These are phyloP conservation scores for Hypena proboscidalis DNA, from an alignment of 2,888 invertebrate genomes.

Conservation along the genomic window DNA sequence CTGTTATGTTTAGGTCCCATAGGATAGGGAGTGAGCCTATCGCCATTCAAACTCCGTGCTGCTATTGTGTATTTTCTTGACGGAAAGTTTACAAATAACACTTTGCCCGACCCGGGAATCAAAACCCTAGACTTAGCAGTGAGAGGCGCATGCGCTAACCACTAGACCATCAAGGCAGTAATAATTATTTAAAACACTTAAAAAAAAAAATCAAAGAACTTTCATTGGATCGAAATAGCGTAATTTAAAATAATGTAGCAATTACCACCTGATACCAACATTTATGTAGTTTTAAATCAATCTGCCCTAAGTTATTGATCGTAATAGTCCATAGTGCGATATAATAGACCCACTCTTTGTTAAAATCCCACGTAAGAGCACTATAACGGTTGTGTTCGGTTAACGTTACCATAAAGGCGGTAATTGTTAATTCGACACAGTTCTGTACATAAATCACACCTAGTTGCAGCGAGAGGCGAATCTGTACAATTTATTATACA, in stretches of 20 bases:
- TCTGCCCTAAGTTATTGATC: conserved; percentile 45
- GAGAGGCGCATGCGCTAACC: too few species aligned
- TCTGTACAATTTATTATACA: conserved; percentile 70
- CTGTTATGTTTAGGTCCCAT: too few species aligned
- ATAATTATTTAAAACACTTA: too few species aligned
- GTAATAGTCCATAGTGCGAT: conserved; percentile 14
- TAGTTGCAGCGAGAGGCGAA: conserved; percentile 66
- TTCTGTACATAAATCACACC: conserved; percentile 74
- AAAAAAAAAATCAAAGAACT: too few species aligned
- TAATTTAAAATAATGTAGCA: conserved; percentile 9
- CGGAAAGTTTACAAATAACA: too few species aligned
- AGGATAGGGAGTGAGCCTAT: too few species aligned
- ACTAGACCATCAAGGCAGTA: too few species aligned
- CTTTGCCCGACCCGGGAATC: too few species aligned
- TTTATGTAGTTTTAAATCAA: conserved; percentile 44
- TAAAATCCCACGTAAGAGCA: conserved; percentile 51
- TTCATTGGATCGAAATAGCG: too few species aligned
- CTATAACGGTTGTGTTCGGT: conserved; percentile 58
- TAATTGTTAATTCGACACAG: conserved; percentile 80
- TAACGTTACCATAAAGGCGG: conserved; percentile 59
- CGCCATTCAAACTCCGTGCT: too few species aligned
- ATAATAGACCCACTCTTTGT: conserved; percentile 39
- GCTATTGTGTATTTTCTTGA: too few species aligned
- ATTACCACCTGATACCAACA: conserved; percentile 37
- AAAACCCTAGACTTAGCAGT: too few species aligned